Evolutionary conservation across 2,113 vertebrate genomes (phyloP).

Genomic region (Himantopus leucocephalus): DNA sequence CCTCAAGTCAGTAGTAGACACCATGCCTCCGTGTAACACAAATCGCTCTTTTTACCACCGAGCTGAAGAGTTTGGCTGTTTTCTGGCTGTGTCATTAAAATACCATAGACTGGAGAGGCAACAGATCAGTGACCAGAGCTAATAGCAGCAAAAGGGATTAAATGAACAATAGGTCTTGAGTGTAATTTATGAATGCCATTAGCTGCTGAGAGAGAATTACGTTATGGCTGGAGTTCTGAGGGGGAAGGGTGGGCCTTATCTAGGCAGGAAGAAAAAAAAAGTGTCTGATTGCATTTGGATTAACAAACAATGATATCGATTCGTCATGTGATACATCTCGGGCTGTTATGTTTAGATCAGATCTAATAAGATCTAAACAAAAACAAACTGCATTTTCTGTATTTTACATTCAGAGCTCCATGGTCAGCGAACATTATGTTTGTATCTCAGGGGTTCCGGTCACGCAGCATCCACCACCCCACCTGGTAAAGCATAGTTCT

Average conservation of each 20-base stretch:
- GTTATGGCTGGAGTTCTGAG: constrained; percentile 15
- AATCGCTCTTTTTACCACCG: not conserved
- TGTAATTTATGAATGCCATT: constrained; percentile 53
- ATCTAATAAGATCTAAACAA: not conserved
- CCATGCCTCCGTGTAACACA: not conserved
- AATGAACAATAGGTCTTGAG: constrained; percentile 41
- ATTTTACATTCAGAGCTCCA: not conserved
- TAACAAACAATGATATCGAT: constrained; percentile 3
- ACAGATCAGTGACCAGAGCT: constrained; percentile 45
- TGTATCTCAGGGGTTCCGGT: not conserved
- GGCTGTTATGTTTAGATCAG: not conserved
- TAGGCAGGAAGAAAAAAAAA: not conserved
- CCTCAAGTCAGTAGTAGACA: not conserved
- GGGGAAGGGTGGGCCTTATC: constrained; percentile 10
- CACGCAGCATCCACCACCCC: accelerated
- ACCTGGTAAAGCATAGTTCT: not conserved
- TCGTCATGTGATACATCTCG: not conserved
- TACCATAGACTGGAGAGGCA: not conserved
- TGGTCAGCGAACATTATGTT: accelerated
- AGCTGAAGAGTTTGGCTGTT: not conserved
- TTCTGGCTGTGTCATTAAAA: constrained; percentile 41
- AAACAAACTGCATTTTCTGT: not conserved
- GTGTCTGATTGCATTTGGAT: constrained; percentile 12
- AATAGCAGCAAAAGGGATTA: constrained; percentile 59
- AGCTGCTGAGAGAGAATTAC: constrained; percentile 28